Conservation (phyloP, 2,888 invertebrate species). For the Trissoscelio sp. region DNA sequence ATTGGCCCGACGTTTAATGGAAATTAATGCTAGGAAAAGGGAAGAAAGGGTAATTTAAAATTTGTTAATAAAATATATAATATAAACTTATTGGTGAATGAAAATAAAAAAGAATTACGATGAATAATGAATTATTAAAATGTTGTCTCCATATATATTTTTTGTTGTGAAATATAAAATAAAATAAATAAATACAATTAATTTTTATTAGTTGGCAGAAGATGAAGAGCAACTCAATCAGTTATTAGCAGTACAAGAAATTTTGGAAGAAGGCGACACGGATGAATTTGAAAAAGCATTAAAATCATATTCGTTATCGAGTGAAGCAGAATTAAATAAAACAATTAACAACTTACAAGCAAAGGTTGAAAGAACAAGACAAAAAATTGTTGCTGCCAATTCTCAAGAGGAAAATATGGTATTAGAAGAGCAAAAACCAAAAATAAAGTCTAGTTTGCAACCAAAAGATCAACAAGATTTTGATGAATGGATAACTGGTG, state of each 20-base stretch:
- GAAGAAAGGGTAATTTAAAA: conserved; percentile 88
- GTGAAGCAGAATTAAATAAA: conserved; percentile 91
- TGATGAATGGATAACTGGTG: conserved; percentile 85
- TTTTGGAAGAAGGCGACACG: conserved; percentile 90
- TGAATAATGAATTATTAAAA: background rate
- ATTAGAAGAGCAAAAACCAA: conserved; percentile 84
- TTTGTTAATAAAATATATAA: background rate
- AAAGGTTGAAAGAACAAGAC: conserved; percentile 90
- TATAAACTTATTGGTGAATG: background rate
- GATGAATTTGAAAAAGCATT: conserved; percentile 90
- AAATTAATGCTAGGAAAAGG: conserved; percentile 94
- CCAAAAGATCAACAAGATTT: conserved; percentile 85
- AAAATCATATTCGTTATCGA: conserved; percentile 90
- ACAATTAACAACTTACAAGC: conserved; percentile 88
- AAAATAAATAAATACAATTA: conserved; percentile 3
- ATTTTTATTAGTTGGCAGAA: conserved; percentile 87
- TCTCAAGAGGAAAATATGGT: conserved; percentile 86
- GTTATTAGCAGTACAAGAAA: conserved; percentile 89
- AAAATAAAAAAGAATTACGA: no score
- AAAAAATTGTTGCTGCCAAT: conserved; percentile 89
- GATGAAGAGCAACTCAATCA: conserved; percentile 94
- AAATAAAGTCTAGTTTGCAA: conserved; percentile 82
- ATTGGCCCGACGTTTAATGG: conserved; percentile 92
- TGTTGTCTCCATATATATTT: no score
- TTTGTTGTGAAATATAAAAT: background rate